Evolutionary conservation across 2,888 invertebrate species (phyloP).

Genomic region (Diadegma fenestrale): DNA sequence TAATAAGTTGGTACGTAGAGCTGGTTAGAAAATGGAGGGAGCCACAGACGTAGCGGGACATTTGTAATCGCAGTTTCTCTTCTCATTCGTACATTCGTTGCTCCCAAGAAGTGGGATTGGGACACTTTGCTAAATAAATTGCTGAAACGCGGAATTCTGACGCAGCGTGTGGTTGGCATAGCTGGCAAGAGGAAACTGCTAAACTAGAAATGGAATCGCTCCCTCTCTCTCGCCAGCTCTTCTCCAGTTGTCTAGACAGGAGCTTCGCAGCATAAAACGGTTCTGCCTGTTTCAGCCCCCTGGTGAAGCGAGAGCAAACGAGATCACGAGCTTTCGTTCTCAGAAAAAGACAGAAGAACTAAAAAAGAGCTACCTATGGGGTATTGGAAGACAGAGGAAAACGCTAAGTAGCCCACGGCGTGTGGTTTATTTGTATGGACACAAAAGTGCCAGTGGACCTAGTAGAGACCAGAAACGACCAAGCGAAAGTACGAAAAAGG

Average conservation of each 20-base stretch:
- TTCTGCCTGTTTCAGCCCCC: conserved; percentile 38
- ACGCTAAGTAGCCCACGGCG: conserved; percentile 20
- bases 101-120: conserved; percentile 50
- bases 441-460: conserved; percentile 52
- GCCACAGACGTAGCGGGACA: conserved; percentile 50
- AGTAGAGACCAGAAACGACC: conserved; percentile 51
- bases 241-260: conserved; percentile 69
- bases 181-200: conserved; percentile 56
- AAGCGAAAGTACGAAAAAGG: conserved; percentile 51
- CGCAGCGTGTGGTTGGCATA: conserved; percentile 73
- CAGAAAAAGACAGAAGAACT: conserved; percentile 12
- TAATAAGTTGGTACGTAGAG: conserved; percentile 6
- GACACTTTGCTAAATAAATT: conserved; percentile 76
- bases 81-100: conserved; percentile 29
- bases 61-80: conserved; percentile 61
- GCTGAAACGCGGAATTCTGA: conserved; percentile 72
- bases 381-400: conserved; percentile 43
- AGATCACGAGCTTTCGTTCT: conserved; percentile 52
- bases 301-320: conserved; percentile 55
- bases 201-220: conserved; percentile 57
- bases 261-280: conserved; percentile 57
- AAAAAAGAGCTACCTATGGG: conserved; percentile 15
- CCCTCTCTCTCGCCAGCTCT: conserved; percentile 52
- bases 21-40: neutral
- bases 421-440: conserved; percentile 40